Evolutionary conservation across 2,797 vertebrate genomes (phyloP).

Genomic region (Melanogrammus aeglefinus): DNA sequence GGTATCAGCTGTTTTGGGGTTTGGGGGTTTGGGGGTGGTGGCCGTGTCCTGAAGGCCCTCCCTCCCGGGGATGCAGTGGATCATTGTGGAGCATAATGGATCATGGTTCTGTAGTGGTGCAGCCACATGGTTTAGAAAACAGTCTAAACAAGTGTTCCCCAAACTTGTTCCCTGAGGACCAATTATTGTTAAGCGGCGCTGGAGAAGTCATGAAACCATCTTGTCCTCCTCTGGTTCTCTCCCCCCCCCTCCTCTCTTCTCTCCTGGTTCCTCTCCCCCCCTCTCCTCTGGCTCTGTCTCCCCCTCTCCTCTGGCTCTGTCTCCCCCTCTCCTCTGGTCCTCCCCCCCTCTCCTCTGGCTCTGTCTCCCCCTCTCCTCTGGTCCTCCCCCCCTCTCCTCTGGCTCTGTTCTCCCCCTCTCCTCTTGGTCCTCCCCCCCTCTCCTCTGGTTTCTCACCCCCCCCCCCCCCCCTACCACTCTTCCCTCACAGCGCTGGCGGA

Average conservation of each 20-base stretch:
- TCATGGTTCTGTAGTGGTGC: no score
- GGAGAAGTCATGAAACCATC: background rate
- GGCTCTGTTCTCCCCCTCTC: background rate
- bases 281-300: background rate
- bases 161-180: no score
- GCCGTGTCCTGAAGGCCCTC: background rate
- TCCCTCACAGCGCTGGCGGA: slow-evolving; percentile 54
- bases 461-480: slow-evolving; percentile 2
- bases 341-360: slow-evolving; percentile 32
- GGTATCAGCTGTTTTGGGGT: background rate
- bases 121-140: no score
- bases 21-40: no score
- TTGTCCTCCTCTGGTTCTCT: background rate
- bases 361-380: background rate
- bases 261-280: no score
- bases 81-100: no score
- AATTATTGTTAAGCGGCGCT: background rate
- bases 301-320: slow-evolving; percentile 1
- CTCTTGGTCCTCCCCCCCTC: background rate
- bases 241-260: background rate
- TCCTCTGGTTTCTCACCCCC: background rate
- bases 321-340: slow-evolving; percentile 34
- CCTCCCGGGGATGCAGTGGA: no score
- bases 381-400: background rate
- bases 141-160: no score